Percentiles rank a stretch among this genome's conserved stretches.
phyloP scores from a whole-genome alignment of 2,797 vertebrate genomes.

The Parambassis ranga region DNA sequence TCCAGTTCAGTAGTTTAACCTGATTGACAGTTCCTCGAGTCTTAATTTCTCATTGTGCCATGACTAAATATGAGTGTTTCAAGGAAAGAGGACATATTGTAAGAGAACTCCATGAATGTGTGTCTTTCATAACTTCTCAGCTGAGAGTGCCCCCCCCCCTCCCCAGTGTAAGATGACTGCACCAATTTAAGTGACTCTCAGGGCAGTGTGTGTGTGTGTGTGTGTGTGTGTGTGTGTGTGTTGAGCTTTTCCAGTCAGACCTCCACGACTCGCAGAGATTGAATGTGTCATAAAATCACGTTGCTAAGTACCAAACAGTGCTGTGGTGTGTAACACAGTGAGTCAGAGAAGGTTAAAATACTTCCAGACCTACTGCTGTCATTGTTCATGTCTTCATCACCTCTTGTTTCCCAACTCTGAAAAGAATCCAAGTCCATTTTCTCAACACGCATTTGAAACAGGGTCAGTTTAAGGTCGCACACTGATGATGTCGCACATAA shows the following conservation, averaged over 20 bases:
- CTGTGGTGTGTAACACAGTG: neutral
- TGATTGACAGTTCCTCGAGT: neutral
- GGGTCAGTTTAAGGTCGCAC: conserved; percentile 49
- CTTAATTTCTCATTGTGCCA: no score
- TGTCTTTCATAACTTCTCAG: conserved; percentile 33
- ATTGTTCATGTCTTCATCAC: neutral
- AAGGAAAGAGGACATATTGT: no score
- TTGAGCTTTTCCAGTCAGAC: conserved; percentile 4
- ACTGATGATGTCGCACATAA: conserved; percentile 42
- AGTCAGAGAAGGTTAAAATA: neutral
- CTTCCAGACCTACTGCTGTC: neutral
- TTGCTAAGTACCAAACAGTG: neutral
- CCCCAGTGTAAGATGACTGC: neutral
- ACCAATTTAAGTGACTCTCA: conserved; percentile 5
- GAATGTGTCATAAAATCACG: neutral
- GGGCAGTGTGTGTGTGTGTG: neutral
- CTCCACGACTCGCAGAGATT: neutral
- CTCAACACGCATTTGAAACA: neutral
- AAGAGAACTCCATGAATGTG: conserved; percentile 25
- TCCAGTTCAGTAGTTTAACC: neutral
- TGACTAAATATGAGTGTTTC: neutral
- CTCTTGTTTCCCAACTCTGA: neutral
- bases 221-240: neutral
- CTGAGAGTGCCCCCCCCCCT: neutral
- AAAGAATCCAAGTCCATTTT: neutral